These are phyloP conservation scores for Euzetes globulus DNA, from an alignment of 2,888 invertebrate species.

Conservation along the genomic window DNA sequence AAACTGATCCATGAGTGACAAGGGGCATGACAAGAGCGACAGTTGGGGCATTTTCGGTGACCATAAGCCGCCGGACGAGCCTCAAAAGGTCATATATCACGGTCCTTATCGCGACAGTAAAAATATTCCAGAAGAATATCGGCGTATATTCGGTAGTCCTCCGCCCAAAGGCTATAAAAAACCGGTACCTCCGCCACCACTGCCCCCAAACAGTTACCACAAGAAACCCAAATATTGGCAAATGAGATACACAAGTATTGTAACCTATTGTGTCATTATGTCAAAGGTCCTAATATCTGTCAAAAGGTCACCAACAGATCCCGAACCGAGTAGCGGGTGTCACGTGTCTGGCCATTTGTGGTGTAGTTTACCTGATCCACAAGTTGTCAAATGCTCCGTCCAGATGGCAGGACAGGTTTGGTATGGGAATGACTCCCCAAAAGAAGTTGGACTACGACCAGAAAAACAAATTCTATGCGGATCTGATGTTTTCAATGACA, in stretches of 20 bases:
- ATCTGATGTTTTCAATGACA: too few relatives aligned
- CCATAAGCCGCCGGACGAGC: background rate
- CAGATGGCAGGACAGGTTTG: too few relatives aligned
- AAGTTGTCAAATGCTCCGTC: too few relatives aligned
- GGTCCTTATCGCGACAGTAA: background rate
- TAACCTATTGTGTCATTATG: background rate
- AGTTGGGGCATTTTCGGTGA: background rate
- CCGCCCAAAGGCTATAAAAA: background rate
- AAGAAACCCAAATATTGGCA: slow-evolving; percentile 20
- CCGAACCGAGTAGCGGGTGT: too few relatives aligned
- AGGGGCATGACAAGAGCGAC: too few relatives aligned
- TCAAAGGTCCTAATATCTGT: background rate
- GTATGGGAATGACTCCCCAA: background rate
- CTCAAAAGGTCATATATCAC: background rate
- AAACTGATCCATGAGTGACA: too few relatives aligned
- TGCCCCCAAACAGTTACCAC: slow-evolving; percentile 12
- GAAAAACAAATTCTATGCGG: background rate
- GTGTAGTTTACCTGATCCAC: too few relatives aligned
- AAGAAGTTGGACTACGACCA: background rate
- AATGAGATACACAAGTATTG: background rate
- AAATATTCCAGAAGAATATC: background rate
- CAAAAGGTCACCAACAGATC: background rate
- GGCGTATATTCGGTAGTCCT: background rate
- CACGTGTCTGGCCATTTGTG: too few relatives aligned
- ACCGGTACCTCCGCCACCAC: slow-evolving; percentile 7